Evolutionary conservation across 2,113 vertebrate genomes (phyloP).

Genomic region (Petaurus breviceps): DNA sequence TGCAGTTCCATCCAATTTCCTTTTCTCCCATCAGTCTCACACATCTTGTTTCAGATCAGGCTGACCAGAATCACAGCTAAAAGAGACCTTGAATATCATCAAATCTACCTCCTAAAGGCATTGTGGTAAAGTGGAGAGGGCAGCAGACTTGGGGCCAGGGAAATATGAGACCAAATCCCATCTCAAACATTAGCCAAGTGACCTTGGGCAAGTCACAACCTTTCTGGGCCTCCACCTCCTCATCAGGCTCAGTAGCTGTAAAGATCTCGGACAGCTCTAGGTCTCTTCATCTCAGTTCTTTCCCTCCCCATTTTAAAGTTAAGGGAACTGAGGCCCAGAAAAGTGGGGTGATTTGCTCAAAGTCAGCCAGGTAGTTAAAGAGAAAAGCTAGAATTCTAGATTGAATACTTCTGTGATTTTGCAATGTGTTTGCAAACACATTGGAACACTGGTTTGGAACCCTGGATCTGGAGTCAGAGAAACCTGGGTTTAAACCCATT

Average conservation of each 20-base stretch:
- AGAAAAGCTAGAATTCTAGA: neutral
- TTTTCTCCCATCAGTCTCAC: neutral
- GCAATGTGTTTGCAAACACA: neutral
- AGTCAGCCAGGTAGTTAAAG: neutral
- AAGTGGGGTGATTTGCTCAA: neutral
- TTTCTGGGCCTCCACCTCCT: neutral
- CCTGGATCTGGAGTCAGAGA: neutral
- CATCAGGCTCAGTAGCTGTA: neutral
- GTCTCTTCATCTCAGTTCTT: neutral
- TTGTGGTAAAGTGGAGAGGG: neutral
- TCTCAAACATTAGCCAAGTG: neutral
- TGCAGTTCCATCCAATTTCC: neutral
- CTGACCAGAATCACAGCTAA: neutral
- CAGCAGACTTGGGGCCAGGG: neutral
- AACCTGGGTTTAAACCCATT: neutral
- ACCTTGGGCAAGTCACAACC: neutral
- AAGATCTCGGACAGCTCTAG: neutral
- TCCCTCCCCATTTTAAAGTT: neutral
- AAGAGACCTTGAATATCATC: neutral
- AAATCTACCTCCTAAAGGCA: neutral
- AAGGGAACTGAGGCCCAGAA: neutral
- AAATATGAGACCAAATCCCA: neutral
- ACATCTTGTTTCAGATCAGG: neutral
- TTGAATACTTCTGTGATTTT: neutral
- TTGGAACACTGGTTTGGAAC: neutral